Conservation (phyloP, 2,888 invertebrate genomes). For the Melieria crassipennis region DNA sequence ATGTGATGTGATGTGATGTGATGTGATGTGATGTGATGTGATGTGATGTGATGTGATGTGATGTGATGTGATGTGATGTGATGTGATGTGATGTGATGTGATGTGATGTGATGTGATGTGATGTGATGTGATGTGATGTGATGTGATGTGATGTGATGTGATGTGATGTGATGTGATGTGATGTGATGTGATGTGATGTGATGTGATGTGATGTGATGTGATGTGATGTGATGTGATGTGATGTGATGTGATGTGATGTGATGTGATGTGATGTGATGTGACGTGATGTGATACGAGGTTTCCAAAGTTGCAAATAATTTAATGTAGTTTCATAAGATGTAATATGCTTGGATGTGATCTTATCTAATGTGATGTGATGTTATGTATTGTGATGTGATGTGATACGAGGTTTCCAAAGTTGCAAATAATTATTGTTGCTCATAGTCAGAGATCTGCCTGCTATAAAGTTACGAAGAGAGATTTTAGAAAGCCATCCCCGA, state of each 20-base stretch:
- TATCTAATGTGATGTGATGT: background rate
- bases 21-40: background rate
- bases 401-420: no score
- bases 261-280: background rate
- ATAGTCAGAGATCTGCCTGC: no score
- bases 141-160: background rate
- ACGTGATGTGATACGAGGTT: background rate
- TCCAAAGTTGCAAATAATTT: background rate
- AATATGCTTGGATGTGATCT: background rate
- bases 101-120: no score
- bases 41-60: background rate
- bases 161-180: background rate
- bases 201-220: background rate
- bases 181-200: background rate
- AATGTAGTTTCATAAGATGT: background rate
- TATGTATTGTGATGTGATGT: no score
- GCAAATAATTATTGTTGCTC: no score
- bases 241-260: background rate
- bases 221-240: background rate
- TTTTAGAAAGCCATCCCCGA: no score
- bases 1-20: background rate
- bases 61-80: background rate
- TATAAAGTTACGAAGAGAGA: no score
- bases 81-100: no score
- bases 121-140: background rate